Percentiles rank a stretch among this genome's conserved stretches.
Conservation (phyloP, 2,888 invertebrate genomes). For the Sinotaia quadrata region DNA sequence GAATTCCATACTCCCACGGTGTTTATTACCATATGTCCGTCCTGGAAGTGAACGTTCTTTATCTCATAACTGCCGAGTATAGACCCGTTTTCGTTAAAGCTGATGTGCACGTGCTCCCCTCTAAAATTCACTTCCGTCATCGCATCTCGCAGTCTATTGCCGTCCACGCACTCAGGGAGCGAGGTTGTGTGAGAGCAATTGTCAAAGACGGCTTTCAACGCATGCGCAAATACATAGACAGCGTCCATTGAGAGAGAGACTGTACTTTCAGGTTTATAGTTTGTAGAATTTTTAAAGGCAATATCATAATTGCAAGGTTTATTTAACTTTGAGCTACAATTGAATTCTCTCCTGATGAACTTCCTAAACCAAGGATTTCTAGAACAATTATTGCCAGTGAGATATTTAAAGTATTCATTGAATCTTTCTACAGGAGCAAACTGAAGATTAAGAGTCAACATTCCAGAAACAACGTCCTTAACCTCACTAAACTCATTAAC, state of each 20-base stretch:
- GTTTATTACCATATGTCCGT: not conserved
- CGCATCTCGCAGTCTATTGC: not conserved
- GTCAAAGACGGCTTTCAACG: not conserved
- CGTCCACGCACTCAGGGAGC: not conserved
- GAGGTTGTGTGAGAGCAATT: slow-evolving; percentile 1
- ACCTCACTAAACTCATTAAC: not conserved
- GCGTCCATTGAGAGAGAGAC: slow-evolving; percentile 12
- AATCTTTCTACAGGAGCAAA: slow-evolving; percentile 12
- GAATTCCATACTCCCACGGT: not conserved
- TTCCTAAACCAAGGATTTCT: slow-evolving; percentile 26
- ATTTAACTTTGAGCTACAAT: not conserved
- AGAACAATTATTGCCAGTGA: not conserved
- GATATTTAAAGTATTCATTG: slow-evolving; percentile 11
- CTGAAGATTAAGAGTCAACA: slow-evolving; percentile 3
- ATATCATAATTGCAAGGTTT: not conserved
- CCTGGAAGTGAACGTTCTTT: slow-evolving; percentile 14
- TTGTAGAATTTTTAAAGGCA: not conserved
- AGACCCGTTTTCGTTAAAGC: slow-evolving; percentile 39
- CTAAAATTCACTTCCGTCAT: slow-evolving; percentile 6
- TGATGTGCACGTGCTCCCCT: slow-evolving; percentile 33
- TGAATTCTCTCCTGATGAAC: slow-evolving; percentile 6
- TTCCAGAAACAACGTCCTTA: not conserved
- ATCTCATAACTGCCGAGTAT: slow-evolving; percentile 35
- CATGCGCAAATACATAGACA: slow-evolving; percentile 2
- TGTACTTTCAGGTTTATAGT: slow-evolving; percentile 3